These are phyloP conservation scores for Galerucella pusilla DNA, from an alignment of 2,888 invertebrate species.

Conservation along the genomic window DNA sequence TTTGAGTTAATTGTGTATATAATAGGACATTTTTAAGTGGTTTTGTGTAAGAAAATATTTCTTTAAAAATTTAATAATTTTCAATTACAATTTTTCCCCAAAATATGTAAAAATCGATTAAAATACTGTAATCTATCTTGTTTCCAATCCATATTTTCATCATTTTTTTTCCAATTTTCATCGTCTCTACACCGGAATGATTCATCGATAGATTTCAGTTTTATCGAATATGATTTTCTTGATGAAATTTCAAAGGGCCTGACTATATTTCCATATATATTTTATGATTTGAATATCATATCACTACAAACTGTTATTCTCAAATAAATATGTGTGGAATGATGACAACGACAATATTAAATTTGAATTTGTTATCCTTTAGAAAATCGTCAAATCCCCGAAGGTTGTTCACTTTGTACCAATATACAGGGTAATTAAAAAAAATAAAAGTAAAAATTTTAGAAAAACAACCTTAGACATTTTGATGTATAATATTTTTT, in stretches of 20 bases:
- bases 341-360: neutral
- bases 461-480: too few species aligned
- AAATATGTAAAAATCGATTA: too few species aligned
- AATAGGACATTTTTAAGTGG: constrained; percentile 47
- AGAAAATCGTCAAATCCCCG: too few species aligned
- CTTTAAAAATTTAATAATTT: neutral
- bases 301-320: neutral
- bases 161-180: neutral
- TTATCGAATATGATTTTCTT: constrained; percentile 9
- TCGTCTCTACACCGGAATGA: neutral
- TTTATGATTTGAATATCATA: neutral
- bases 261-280: neutral
- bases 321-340: neutral
- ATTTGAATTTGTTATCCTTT: neutral
- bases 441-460: too few species aligned
- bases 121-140: too few species aligned
- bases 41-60: constrained; percentile 48
- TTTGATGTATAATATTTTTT: too few species aligned
- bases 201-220: neutral
- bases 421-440: too few species aligned
- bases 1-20: constrained; percentile 46
- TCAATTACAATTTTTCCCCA: too few species aligned
- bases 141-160: too few species aligned
- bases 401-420: too few species aligned
- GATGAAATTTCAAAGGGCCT: neutral